Evolutionary conservation across 2,113 vertebrate species (phyloP), one percentile per base, ranked within the genome.

Genomic region (Prunella himalayana): DNA sequence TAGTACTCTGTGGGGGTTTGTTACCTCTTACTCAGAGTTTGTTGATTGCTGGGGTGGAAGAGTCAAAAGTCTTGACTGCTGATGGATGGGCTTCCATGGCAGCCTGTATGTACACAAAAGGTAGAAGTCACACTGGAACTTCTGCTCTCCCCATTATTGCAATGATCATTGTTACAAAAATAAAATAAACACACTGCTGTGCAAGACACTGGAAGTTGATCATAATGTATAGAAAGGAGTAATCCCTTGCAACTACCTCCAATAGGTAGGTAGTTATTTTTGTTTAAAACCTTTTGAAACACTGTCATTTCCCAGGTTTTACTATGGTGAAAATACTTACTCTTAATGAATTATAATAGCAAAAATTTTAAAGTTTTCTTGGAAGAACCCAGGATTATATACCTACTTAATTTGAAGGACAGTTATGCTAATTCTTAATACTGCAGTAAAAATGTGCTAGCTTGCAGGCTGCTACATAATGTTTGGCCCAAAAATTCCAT

Each of bases 21-120:
- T 86, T 94, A 87, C 61, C 44, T 83, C 45, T 87, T 94, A 77
- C 71, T 92, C 89, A 83, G 72, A 95, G 80, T 79, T 71, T 73
- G 61, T 37, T 80, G 86, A 90, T 75, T 92, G 39, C 47, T 82
- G 65, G 83, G 35, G 20, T 78, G 57, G 90, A 92, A 66, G 61
- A 96, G 77, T 81, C 51, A 54, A 88, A 92, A 70, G 39, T 30
- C 72, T 57, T 59, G 51, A 59, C 63, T 85, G 70, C 19, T 87
- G 70, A 84, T 45, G 25, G 45, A 51, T 35, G 35, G 65, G 47
- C 45, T 91, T 88, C 30, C 33, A 65, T 15, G 39, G 42, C 20
- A 90, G 54, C 47, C 23, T 20, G 9, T 22, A 39, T 30, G 33
- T 27, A 72, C 11, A 76, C 10, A 45, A 30, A 27, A 57, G 30